A percentile compares a stretch with the other conserved stretches of the same genome.
Evolutionary conservation across 2,113 vertebrate species (phyloP).

Genomic region (Platanista minor): DNA sequence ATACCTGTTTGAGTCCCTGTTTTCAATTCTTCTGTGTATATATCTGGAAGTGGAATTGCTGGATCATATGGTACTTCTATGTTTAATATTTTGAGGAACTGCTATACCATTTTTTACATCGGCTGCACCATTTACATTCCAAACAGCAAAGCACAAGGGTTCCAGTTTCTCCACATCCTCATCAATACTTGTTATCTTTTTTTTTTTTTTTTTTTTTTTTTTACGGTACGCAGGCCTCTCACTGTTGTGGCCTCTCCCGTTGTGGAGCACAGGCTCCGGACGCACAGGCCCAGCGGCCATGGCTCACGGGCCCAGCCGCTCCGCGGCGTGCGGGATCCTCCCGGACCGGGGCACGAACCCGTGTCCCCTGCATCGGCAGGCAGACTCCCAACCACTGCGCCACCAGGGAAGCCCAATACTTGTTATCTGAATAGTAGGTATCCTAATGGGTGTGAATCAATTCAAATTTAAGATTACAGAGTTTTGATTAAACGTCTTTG

Average conservation of each 20-base stretch:
- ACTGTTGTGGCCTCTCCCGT: too few relatives aligned
- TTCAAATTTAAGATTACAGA: background rate
- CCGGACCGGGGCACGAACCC: too few relatives aligned
- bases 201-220: too few relatives aligned
- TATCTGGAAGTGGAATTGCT: background rate
- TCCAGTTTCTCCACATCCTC: background rate
- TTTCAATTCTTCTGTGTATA: background rate
- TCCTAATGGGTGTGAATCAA: background rate
- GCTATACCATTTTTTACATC: background rate
- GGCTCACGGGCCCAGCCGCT: too few relatives aligned
- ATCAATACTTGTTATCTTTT: background rate
- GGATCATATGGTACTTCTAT: background rate
- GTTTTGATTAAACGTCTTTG: background rate
- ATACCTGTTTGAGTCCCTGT: background rate
- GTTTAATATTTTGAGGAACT: background rate
- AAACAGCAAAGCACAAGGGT: background rate
- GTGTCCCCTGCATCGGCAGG: too few relatives aligned
- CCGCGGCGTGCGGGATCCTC: too few relatives aligned
- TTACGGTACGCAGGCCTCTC: too few relatives aligned
- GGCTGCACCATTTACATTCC: background rate
- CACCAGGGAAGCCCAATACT: too few relatives aligned
- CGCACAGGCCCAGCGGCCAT: too few relatives aligned
- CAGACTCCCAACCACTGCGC: too few relatives aligned
- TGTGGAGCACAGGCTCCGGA: too few relatives aligned
- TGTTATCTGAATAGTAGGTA: background rate